A percentile compares a stretch with the other conserved stretches of the same genome.
Conservation (phyloP, 2,113 vertebrate genomes). For the Psittacara wagleri region DNA sequence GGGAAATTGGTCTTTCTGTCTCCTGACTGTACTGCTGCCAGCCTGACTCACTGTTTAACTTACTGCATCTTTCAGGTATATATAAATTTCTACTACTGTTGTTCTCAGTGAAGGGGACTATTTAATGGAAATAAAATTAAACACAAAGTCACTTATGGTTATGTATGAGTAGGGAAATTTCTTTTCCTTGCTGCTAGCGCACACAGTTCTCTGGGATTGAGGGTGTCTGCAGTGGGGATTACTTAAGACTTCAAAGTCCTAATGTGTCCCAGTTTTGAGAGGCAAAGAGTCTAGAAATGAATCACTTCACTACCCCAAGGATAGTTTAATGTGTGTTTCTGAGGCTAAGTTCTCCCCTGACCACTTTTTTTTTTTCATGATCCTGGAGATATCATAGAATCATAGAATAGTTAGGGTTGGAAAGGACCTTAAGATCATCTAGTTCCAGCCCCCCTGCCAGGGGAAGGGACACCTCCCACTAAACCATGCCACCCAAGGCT, state of each 20-base stretch:
- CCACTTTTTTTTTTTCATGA: not conserved
- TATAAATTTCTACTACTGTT: not conserved
- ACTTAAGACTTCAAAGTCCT: conserved; percentile 41
- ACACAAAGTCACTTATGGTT: not conserved
- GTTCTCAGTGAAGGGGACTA: not conserved
- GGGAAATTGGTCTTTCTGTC: not conserved
- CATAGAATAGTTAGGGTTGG: too few species aligned
- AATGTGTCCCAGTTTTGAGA: conserved; percentile 30
- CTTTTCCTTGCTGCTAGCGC: not conserved
- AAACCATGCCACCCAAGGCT: too few species aligned
- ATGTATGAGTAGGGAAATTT: conserved; percentile 17
- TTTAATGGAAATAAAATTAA: conserved; percentile 36
- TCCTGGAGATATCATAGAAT: not conserved
- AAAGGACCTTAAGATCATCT: too few species aligned
- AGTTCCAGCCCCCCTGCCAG: too few species aligned
- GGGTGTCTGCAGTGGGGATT: not conserved
- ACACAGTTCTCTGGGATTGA: not conserved
- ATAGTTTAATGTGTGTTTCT: not conserved
- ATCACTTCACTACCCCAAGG: not conserved
- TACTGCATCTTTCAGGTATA: not conserved
- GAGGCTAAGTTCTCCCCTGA: not conserved
- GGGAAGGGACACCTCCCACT: too few species aligned
- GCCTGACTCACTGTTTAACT: not conserved
- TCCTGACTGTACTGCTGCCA: not conserved
- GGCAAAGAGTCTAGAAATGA: not conserved